Conservation (phyloP, 2,113 vertebrate genomes). For the Microtus oregoni region DNA sequence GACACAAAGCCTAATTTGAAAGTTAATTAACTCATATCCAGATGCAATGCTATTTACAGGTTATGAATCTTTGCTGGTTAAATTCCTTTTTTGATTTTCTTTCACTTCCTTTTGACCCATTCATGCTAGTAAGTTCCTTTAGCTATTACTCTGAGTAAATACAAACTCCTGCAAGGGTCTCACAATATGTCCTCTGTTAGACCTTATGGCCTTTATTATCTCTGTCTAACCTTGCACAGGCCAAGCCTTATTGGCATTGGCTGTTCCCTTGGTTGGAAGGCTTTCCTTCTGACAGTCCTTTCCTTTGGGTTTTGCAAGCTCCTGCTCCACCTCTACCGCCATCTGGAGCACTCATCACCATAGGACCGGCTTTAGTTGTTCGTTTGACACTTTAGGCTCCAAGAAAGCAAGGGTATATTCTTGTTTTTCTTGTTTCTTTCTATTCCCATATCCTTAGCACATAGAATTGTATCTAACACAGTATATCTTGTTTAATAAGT, state of each 20-base stretch:
- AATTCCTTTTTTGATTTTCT: neutral
- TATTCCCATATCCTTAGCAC: neutral
- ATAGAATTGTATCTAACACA: neutral
- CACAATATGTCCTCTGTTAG: neutral
- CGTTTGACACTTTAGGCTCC: neutral
- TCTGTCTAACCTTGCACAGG: neutral
- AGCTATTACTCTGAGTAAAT: neutral
- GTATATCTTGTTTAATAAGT: neutral
- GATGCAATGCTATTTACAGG: neutral
- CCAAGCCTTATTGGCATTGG: neutral
- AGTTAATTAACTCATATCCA: neutral
- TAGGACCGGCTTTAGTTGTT: neutral
- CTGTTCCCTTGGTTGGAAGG: neutral
- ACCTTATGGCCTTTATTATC: neutral
- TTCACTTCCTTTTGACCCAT: neutral
- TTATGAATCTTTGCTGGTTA: neutral
- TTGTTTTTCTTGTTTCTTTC: neutral
- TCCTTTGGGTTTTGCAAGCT: neutral
- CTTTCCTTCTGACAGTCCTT: neutral
- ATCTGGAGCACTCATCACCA: neutral
- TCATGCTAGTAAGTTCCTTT: neutral
- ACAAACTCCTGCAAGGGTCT: neutral
- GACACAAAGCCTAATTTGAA: neutral
- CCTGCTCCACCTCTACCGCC: neutral
- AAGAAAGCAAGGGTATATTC: neutral